Evolutionary conservation across 1,140 invertebrate genomes (phyloP).

Genomic region (Zaprionus inermis): DNA sequence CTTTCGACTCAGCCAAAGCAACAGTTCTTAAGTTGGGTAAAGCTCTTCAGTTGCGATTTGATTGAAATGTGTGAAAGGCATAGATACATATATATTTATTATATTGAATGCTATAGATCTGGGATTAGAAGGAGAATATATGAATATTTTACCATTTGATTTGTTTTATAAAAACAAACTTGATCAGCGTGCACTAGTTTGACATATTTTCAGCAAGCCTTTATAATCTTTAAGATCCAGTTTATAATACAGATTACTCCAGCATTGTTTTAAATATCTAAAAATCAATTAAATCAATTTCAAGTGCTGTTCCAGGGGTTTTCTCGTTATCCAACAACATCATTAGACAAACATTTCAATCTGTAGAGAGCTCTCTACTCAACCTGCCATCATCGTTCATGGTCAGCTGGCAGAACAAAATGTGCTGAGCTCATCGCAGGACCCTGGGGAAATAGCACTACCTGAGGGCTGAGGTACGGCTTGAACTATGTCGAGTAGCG

Average conservation of each 20-base stretch:
- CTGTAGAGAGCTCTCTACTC: conserved; percentile 21
- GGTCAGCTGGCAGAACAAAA: conserved; percentile 43
- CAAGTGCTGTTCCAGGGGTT: conserved; percentile 1
- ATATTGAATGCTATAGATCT: too few species aligned
- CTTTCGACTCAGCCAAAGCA: conserved; percentile 20
- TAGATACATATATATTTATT: too few species aligned
- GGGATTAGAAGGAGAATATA: too few species aligned
- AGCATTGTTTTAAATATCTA: too few species aligned
- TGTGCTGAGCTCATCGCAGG: conserved; percentile 67
- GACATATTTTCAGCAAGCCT: too few species aligned
- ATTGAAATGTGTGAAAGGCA: neutral
- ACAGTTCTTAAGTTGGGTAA: conserved; percentile 4
- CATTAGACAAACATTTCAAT: conserved; percentile 68
- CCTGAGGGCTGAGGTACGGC: conserved; percentile 16
- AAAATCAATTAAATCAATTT: neutral
- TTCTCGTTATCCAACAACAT: neutral
- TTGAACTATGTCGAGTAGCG: conserved; percentile 57
- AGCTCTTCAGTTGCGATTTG: neutral
- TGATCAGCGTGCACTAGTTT: too few species aligned
- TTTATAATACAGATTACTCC: too few species aligned
- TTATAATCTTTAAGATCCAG: too few species aligned
- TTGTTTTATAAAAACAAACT: too few species aligned
- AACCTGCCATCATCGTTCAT: conserved; percentile 54
- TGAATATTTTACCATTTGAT: too few species aligned
- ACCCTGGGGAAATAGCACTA: conserved; percentile 15